A percentile compares a stretch with the other conserved stretches of the same genome.
phyloP scores from a whole-genome alignment of 53 echinoderm and acorn worm genomes.

The Glandiceps talaboti region DNA sequence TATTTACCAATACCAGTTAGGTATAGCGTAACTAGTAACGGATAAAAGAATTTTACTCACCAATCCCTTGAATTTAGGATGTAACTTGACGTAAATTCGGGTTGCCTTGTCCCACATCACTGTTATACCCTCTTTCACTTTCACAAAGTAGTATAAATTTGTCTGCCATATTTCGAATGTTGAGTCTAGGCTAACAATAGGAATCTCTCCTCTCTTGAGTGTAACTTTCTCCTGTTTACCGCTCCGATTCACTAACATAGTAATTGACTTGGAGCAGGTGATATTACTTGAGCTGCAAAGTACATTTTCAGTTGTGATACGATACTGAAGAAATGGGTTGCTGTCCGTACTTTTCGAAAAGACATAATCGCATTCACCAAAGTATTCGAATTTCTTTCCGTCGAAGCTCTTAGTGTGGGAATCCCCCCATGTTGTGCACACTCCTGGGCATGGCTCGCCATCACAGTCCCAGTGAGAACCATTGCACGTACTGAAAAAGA shows the following conservation, averaged over 20 bases:
- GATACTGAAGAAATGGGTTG: conserved; percentile 27
- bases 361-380: conserved; percentile 87
- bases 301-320: conserved; percentile 49
- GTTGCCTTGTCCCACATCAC: conserved; percentile 81
- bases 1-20: no score
- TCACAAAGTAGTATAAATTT: conserved; percentile 51
- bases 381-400: conserved; percentile 54
- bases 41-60: background rate
- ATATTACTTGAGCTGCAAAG: conserved; percentile 70
- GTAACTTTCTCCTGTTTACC: conserved; percentile 39
- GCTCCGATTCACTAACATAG: conserved; percentile 30
- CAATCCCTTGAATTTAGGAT: conserved; percentile 4
- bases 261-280: conserved; percentile 80
- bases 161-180: conserved; percentile 33
- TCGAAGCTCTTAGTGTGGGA: conserved; percentile 80
- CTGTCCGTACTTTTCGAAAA: conserved; percentile 40
- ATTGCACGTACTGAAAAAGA: conserved; percentile 18
- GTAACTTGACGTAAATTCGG: conserved; percentile 48
- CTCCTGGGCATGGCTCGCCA: conserved; percentile 9
- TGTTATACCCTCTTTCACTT: conserved; percentile 59
- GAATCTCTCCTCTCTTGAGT: conserved; percentile 33
- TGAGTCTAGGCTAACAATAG: background rate
- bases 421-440: conserved; percentile 32
- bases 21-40: no score
- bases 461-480: conserved; percentile 28